Evolutionary conservation across 2,888 invertebrate genomes (phyloP).

Genomic region (Drosophila meridionalis): DNA sequence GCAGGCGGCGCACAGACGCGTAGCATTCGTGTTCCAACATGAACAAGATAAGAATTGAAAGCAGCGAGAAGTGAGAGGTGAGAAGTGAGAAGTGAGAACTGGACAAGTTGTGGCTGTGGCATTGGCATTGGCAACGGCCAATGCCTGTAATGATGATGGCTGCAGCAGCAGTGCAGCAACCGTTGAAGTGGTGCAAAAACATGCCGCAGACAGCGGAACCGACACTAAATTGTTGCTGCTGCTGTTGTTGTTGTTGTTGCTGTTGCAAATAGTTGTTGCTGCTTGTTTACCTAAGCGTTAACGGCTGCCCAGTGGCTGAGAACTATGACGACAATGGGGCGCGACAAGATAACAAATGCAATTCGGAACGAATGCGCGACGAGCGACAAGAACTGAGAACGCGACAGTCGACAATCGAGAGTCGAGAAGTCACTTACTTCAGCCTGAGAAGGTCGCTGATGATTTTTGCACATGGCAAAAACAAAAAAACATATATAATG

Average conservation of each 20-base stretch:
- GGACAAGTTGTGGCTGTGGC: constrained; percentile 15
- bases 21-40: constrained; percentile 68
- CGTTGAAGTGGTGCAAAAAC: constrained; percentile 25
- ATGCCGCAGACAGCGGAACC: constrained; percentile 69
- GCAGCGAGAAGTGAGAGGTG: background rate
- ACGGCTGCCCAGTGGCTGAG: constrained; percentile 43
- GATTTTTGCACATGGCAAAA: constrained; percentile 15
- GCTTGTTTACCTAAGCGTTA: constrained; percentile 54
- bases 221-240: constrained; percentile 52
- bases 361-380: constrained; percentile 18
- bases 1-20: constrained; percentile 44
- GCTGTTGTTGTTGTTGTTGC: constrained; percentile 20
- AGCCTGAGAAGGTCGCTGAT: constrained; percentile 30
- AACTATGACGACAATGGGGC: constrained; percentile 55
- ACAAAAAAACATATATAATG: constrained; percentile 35
- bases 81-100: constrained; percentile 37
- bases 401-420: background rate
- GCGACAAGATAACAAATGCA: constrained; percentile 54
- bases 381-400: background rate
- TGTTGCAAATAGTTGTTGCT: constrained; percentile 26
- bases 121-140: constrained; percentile 13
- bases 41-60: constrained; percentile 57
- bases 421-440: constrained; percentile 9
- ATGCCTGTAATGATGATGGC: constrained; percentile 44
- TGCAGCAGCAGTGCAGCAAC: constrained; percentile 18